Evolutionary conservation across 2,888 invertebrate species (phyloP).

Genomic region (Athalia circularis): DNA sequence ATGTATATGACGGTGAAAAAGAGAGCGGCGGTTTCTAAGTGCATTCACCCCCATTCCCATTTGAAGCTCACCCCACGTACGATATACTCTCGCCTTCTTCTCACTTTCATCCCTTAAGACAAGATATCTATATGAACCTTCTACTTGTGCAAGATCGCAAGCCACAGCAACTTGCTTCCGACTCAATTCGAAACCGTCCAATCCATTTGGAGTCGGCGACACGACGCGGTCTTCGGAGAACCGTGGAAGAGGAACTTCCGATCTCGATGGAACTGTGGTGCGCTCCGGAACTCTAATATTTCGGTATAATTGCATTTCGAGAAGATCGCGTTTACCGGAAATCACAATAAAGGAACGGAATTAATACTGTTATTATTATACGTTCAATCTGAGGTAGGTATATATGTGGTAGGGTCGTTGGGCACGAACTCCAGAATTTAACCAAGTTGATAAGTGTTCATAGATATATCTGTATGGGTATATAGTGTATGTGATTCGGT

Average conservation of each 20-base stretch:
- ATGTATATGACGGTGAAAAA: slow-evolving; percentile 4
- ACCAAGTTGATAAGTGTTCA: background rate
- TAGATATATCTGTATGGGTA: background rate
- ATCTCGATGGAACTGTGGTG: background rate
- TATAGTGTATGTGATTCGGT: slow-evolving; percentile 1
- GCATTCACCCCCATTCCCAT: slow-evolving; percentile 27
- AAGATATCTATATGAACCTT: slow-evolving; percentile 35
- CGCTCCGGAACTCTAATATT: slow-evolving; percentile 27
- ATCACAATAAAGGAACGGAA: slow-evolving; percentile 29
- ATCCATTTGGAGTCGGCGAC: slow-evolving; percentile 19
- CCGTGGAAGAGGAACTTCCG: background rate
- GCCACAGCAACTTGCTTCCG: slow-evolving; percentile 19
- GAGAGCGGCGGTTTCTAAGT: slow-evolving; percentile 26
- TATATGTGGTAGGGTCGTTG: too few species aligned
- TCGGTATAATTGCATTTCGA: slow-evolving; percentile 41
- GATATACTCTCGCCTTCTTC: slow-evolving; percentile 25
- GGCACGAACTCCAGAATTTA: background rate
- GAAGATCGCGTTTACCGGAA: slow-evolving; percentile 31
- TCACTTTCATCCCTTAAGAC: slow-evolving; percentile 39
- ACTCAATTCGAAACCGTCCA: slow-evolving; percentile 40
- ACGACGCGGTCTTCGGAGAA: slow-evolving; percentile 30
- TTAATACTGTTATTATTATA: background rate
- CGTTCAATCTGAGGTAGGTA: background rate
- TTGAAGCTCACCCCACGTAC: background rate
- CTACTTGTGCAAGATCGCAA: background rate